Evolutionary conservation across 2,888 invertebrate genomes (phyloP).

Genomic region (Anoncus sp.): DNA sequence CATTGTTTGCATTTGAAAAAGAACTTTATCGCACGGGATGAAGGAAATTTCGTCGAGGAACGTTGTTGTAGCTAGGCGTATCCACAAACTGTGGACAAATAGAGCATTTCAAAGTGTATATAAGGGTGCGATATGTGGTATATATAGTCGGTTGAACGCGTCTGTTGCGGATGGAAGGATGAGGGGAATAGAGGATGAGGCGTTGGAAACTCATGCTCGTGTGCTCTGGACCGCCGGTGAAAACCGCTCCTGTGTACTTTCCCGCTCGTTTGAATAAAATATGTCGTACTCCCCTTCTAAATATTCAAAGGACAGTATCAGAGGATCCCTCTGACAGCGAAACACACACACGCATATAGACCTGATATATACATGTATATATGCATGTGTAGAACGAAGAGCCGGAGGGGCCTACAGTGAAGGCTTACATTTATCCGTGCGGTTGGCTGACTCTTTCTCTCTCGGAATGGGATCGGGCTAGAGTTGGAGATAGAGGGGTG

Average conservation of each 20-base stretch:
- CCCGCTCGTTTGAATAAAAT: slow-evolving; percentile 75
- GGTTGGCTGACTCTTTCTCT: slow-evolving; percentile 67
- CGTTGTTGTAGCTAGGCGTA: slow-evolving; percentile 4
- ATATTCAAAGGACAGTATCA: slow-evolving; percentile 75
- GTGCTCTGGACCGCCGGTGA: slow-evolving; percentile 62
- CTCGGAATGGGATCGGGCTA: slow-evolving; percentile 37
- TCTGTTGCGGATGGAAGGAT: slow-evolving; percentile 11
- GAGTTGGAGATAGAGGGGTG: slow-evolving; percentile 14
- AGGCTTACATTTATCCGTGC: slow-evolving; percentile 71
- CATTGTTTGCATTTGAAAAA: slow-evolving; percentile 27
- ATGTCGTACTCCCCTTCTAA: slow-evolving; percentile 75
- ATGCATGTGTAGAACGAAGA: background rate
- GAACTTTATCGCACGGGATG: slow-evolving; percentile 13
- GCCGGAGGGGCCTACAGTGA: slow-evolving; percentile 56
- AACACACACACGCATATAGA: slow-evolving; percentile 15
- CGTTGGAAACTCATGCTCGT: slow-evolving; percentile 45
- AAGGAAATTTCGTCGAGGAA: slow-evolving; percentile 31
- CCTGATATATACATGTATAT: background rate
- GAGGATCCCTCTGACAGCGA: slow-evolving; percentile 51
- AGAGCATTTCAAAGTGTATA: slow-evolving; percentile 46
- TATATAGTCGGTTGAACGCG: slow-evolving; percentile 37
- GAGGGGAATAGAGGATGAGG: slow-evolving; percentile 30
- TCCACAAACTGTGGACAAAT: slow-evolving; percentile 51
- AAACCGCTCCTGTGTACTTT: slow-evolving; percentile 64
- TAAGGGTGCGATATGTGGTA: slow-evolving; percentile 25